Conservation (phyloP, 2,888 invertebrate species). For the Alloplasta piceator region DNA sequence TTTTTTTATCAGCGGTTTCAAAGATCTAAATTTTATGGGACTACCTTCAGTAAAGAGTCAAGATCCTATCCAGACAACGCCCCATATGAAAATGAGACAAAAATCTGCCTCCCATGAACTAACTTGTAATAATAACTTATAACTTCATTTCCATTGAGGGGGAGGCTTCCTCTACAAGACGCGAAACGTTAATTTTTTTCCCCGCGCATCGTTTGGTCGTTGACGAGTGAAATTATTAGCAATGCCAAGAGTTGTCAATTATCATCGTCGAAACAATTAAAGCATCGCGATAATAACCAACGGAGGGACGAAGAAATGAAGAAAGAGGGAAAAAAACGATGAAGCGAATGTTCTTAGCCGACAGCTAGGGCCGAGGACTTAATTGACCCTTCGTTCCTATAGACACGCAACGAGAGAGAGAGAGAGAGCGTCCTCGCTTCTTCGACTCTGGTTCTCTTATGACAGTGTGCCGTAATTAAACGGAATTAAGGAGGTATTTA, state of each 20-base stretch:
- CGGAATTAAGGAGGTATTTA: constrained; percentile 74
- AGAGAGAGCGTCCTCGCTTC: constrained; percentile 50
- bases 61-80: too few relatives aligned
- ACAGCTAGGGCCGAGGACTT: constrained; percentile 57
- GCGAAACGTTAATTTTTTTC: too few relatives aligned
- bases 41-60: too few relatives aligned
- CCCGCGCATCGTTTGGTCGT: not conserved
- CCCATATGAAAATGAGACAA: too few relatives aligned
- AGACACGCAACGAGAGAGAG: constrained; percentile 50
- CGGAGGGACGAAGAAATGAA: not conserved
- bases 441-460: constrained; percentile 36
- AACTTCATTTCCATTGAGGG: too few relatives aligned
- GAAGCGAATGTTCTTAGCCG: constrained; percentile 15
- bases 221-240: constrained; percentile 40
- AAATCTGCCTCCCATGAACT: too few relatives aligned
- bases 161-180: too few relatives aligned
- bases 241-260: constrained; percentile 51
- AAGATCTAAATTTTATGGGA: too few relatives aligned
- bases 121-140: too few relatives aligned
- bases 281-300: not conserved
- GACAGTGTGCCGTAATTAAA: constrained; percentile 71
- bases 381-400: constrained; percentile 63
- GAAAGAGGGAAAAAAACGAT: constrained; percentile 17
- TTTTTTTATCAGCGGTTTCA: too few relatives aligned
- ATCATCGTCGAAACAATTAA: constrained; percentile 59